Conservation (phyloP, 2,888 invertebrate species). For the Pseudococcus viburni region DNA sequence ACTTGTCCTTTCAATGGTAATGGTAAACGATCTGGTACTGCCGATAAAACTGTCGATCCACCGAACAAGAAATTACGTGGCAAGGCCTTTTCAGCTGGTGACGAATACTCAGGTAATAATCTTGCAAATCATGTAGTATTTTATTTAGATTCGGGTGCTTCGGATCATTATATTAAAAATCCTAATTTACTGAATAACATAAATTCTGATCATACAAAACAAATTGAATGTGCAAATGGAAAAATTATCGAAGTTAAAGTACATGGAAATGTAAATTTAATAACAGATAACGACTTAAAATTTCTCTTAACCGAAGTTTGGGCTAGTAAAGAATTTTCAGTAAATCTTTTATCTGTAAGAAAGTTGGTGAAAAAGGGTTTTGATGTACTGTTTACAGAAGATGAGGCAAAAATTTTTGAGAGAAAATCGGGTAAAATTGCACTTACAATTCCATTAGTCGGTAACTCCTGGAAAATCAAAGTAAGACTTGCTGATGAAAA, state of each 20-base stretch:
- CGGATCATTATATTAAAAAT: not conserved
- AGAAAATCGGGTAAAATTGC: not conserved
- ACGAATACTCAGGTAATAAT: no score
- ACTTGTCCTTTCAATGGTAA: no score
- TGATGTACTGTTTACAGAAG: not conserved
- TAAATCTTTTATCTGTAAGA: not conserved
- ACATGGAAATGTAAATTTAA: not conserved
- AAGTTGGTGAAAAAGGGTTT: not conserved
- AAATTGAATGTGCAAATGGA: not conserved
- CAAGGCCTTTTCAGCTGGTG: no score
- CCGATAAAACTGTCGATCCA: no score
- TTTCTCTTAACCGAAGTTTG: not conserved
- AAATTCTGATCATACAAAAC: not conserved
- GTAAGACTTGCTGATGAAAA: not conserved
- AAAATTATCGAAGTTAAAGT: not conserved
- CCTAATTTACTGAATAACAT: not conserved
- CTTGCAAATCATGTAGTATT: no score
- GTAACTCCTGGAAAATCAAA: not conserved
- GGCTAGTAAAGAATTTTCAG: not conserved
- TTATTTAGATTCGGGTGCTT: not conserved
- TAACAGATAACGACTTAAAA: not conserved
- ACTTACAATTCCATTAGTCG: not conserved
- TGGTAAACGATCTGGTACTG: no score
- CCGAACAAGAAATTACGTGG: no score
- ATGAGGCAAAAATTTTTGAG: not conserved